Evolutionary conservation across 2,888 invertebrate genomes (phyloP), one percentile per base, ranked within the genome.

Genomic region (Chrysodeixis includens): DNA sequence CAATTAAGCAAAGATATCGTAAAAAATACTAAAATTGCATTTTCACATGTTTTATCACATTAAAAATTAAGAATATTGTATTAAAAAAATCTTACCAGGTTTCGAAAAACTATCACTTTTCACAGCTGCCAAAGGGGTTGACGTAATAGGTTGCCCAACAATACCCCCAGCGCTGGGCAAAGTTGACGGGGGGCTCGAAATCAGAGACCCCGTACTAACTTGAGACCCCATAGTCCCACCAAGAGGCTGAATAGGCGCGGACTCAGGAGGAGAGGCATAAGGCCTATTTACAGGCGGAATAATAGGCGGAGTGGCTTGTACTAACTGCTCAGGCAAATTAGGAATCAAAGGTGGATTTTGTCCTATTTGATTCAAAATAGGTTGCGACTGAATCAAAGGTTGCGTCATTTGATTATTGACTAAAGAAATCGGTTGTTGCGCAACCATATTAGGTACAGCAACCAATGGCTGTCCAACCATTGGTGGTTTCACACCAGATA

Each of bases 71-170:
- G 6, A 26, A 26, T 26, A 26, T 26, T 26, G 3, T 4, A 26
- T 26, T 4, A 26, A 26, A 26, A 26, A 26, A 59, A 79, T 9
- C 89, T 89, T 62, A 94, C 95, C 92, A 0, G 95, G 92, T 60
- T 93, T 94, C 0, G 93, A 93, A n/a, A 91, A 66, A 0, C 87
- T 86, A 0, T 94, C 93, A 49, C 81, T 88, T 55, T 89, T 93
- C 12, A 92, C 73, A 0, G 91, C 88, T 0, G 91, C 89, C 0
- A 95, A 89, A 0, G 95, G 94, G 0, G 94, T 95, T 0, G 94
- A 94, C 0, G 95, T 94, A 0, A 95, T 83, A 0, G 94, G 93
- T 62, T 93, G 95, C 35, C 77, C 76, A 12, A 84, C 74, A 53
- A 87, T 76, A 74, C 87, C 83, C 0, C 85, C 86, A 0, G 86